Evolutionary conservation across 2,888 invertebrate species (phyloP), one percentile per base, ranked within the genome.

Genomic region (Phortica okadai): DNA sequence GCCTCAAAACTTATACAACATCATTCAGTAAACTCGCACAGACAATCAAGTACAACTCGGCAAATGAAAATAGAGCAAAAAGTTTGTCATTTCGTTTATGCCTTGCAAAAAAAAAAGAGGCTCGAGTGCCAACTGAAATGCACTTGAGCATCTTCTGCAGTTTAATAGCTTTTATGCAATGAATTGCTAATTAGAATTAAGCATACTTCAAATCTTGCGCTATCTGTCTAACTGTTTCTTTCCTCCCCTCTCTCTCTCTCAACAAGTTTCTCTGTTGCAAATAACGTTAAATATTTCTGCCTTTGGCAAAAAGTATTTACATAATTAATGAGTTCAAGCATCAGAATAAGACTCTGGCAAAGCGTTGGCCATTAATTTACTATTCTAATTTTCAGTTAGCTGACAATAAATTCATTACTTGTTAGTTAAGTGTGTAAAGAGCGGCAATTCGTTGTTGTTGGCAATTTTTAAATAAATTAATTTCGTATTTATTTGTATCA

Each of bases 281-380:
- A 14, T 8, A 50, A 50, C 50, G 14, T 50, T 6, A 14, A 50
- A 8, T 50, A 14, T 50, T 50, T 50, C 50, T 21, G 62, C 62
- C 62, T 10, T 21, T 21, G 62, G 62, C 62, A 62, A 25, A 62
- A 21, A 62, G 10, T 16, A 72, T 72, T 72, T 72, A 72, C 70
- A 72, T 72, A 72, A 72, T 72, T 72, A 72, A 72, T 54, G 70
- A 72, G 54, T 72, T 72, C 54, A 54, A 72, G 56, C 56, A 25
- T 16, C 62, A n/a, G 25, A 21, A 62, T 62, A 25, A 56, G 62
- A 25, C 21, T 25, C 3, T 16, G 16, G 7, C 62, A 50, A 14
- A 50, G 14, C 14, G 50, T 11, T 50, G 50, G 50, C 50, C 50
- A 50, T 11, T 50, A 33, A 33, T 33, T 33, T 33, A 33, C 33